Conservation (phyloP, 2,888 invertebrate species). For the Rhopalosiphum nymphaeae region DNA sequence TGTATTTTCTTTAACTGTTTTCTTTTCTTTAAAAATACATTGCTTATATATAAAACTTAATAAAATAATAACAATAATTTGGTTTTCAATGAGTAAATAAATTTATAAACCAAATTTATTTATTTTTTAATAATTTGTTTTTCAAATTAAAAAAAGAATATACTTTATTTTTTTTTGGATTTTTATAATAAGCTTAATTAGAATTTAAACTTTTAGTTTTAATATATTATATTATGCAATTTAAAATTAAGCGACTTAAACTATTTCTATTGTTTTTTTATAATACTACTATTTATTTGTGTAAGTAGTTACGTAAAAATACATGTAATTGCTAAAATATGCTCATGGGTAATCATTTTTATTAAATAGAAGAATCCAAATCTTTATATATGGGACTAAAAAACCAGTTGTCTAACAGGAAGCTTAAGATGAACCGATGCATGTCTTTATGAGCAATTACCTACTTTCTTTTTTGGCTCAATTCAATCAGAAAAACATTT, state of each 20-base stretch:
- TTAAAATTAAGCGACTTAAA: neutral
- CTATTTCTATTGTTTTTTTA: neutral
- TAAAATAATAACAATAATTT: too few relatives aligned
- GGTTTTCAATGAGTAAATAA: neutral
- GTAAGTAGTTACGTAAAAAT: neutral
- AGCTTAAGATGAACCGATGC: conserved; percentile 51
- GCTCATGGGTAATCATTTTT: neutral
- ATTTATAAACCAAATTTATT: neutral
- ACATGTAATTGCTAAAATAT: neutral
- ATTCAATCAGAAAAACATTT: conserved; percentile 11
- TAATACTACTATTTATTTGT: neutral
- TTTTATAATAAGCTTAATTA: neutral
- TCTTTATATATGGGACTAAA: neutral
- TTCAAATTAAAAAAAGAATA: neutral
- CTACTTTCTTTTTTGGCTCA: conserved; percentile 51
- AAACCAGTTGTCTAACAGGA: conserved; percentile 64
- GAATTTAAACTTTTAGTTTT: neutral
- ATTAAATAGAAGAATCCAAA: neutral
- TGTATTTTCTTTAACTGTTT: neutral
- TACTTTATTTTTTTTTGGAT: neutral
- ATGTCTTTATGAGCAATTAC: conserved; percentile 48
- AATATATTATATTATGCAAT: neutral
- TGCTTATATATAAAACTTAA: too few relatives aligned
- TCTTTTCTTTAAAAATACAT: neutral
- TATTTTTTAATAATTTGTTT: too few relatives aligned